A percentile compares a stretch with the other conserved stretches of the same genome.
phyloP scores from a whole-genome alignment of 2,113 vertebrate species.

The Nyctibius bracteatus region DNA sequence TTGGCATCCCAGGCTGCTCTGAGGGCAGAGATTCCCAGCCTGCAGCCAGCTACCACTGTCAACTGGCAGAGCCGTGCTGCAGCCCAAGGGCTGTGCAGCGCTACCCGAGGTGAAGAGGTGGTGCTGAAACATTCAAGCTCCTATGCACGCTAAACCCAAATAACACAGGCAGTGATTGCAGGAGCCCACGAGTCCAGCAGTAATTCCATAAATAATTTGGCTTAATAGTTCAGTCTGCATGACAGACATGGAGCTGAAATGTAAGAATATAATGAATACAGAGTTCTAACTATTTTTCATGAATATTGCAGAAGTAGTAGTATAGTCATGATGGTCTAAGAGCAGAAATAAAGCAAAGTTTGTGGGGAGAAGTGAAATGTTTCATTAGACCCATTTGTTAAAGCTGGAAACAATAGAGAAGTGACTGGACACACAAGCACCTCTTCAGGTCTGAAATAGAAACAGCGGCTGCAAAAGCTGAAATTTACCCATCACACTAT shows the following conservation, averaged over 20 bases:
- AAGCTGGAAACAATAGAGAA: background rate
- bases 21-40: background rate
- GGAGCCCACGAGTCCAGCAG: background rate
- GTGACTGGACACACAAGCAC: background rate
- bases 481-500: background rate
- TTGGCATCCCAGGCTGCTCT: background rate
- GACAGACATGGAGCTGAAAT: background rate
- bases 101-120: background rate
- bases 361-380: background rate
- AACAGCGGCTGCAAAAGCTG: background rate
- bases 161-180: background rate
- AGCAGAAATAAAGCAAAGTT: background rate
- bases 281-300: background rate
- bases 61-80: background rate
- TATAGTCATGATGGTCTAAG: background rate
- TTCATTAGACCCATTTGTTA: background rate
- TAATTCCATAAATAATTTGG: background rate
- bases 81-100: background rate
- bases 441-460: background rate
- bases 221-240: background rate
- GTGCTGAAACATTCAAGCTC: background rate
- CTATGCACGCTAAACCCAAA: fast-evolving
- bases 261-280: background rate
- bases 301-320: background rate
- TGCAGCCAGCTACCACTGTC: background rate